These are phyloP conservation scores for Metalampra italica DNA, from an alignment of 2,888 invertebrate genomes.

Conservation along the genomic window DNA sequence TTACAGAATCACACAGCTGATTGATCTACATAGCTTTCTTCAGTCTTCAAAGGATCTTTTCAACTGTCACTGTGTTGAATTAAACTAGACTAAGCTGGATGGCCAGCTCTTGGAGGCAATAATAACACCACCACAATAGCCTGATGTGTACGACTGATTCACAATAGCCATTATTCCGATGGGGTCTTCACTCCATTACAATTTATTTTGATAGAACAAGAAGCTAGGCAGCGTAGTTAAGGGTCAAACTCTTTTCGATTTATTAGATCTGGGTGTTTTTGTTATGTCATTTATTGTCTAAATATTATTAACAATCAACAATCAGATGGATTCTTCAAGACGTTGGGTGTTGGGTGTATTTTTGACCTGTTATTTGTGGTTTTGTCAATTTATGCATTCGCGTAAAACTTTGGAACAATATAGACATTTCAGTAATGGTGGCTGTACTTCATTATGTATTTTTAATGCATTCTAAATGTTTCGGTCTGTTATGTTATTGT, in stretches of 20 bases:
- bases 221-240: background rate
- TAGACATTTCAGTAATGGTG: too few species aligned
- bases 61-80: conserved; percentile 49
- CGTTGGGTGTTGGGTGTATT: too few species aligned
- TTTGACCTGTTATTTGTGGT: too few species aligned
- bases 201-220: background rate
- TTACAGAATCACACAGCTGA: too few species aligned
- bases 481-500: too few species aligned
- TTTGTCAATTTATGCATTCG: too few species aligned
- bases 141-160: conserved; percentile 9
- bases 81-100: conserved; percentile 17
- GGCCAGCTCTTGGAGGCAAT: conserved; percentile 4
- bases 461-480: too few species aligned
- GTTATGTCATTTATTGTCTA: background rate
- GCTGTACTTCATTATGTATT: too few species aligned
- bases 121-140: conserved; percentile 12
- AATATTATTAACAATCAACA: too few species aligned
- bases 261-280: background rate
- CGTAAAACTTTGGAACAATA: too few species aligned
- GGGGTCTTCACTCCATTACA: background rate
- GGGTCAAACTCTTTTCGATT: background rate
- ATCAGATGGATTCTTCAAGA: too few species aligned
- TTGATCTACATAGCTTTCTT: conserved; percentile 40
- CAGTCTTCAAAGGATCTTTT: conserved; percentile 41
- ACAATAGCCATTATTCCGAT: conserved; percentile 12